Evolutionary conservation across 2,113 vertebrate genomes (phyloP).

Genomic region (Galeopterus variegatus): DNA sequence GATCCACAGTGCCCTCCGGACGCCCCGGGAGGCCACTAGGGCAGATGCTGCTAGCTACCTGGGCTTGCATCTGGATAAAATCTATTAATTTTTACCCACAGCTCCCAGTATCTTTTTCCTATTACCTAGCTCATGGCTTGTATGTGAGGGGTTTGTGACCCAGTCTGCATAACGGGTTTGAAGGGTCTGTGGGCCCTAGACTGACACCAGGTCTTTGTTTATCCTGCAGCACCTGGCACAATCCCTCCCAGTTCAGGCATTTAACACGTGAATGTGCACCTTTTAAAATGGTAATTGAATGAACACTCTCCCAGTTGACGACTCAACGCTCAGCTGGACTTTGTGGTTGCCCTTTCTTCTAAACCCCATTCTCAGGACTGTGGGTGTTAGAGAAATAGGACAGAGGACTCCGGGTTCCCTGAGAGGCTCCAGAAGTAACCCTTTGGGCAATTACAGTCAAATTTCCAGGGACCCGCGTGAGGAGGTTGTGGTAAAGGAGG

Average conservation of each 20-base stretch:
- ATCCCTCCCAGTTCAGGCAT: neutral
- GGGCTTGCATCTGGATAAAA: no score
- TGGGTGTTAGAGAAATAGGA: neutral
- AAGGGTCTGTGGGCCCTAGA: no score
- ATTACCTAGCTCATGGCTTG: no score
- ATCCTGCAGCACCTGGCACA: neutral
- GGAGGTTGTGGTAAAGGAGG: fast-evolving
- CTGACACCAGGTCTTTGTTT: neutral
- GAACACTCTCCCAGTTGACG: no score
- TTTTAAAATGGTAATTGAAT: neutral
- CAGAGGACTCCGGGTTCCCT: fast-evolving
- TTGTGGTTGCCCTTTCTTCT: neutral
- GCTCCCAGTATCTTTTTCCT: no score
- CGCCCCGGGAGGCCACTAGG: no score
- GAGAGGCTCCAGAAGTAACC: neutral
- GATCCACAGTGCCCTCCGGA: no score
- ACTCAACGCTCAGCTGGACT: fast-evolving
- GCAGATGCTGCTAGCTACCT: no score
- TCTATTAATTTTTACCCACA: no score
- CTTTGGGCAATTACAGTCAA: fast-evolving
- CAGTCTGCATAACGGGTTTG: no score
- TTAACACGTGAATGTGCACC: neutral
- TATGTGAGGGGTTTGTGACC: no score
- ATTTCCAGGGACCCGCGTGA: neutral
- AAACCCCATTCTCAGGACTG: neutral